Conservation (phyloP, 2,113 vertebrate species). For the Hemiscyllium ocellatum region DNA sequence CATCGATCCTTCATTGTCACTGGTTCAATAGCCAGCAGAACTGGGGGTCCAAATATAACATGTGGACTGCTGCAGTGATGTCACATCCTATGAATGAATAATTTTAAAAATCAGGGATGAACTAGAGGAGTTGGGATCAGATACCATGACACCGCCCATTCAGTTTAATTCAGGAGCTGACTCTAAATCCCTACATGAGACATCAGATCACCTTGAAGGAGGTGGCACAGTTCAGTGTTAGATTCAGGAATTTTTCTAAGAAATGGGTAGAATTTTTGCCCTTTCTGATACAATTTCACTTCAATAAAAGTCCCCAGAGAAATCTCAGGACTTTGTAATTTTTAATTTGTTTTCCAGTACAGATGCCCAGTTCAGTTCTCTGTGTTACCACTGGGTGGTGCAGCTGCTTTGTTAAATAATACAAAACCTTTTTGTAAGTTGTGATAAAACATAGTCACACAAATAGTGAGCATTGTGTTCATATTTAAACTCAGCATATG, state of each 20-base stretch:
- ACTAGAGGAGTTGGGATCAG: no score
- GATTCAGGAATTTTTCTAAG: not conserved
- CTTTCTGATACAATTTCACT: not conserved
- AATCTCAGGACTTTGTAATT: not conserved
- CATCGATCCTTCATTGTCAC: no score
- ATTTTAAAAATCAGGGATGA: no score
- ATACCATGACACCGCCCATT: no score
- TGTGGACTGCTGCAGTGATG: no score
- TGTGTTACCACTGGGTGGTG: not conserved
- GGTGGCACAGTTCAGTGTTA: not conserved
- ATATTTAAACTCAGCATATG: not conserved
- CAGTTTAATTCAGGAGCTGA: no score
- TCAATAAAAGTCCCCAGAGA: not conserved
- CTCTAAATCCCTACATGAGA: no score
- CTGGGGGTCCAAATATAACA: no score
- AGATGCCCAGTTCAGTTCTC: not conserved
- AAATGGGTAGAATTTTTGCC: not conserved
- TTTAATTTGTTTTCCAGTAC: not conserved
- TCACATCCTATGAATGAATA: no score
- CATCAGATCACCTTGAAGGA: no score
- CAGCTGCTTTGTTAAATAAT: not conserved
- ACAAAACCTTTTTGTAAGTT: not conserved
- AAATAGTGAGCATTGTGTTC: not conserved
- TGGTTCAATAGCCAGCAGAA: no score
- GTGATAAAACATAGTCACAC: not conserved